Evolutionary conservation across 2,888 invertebrate genomes (phyloP).

Genomic region (Sarcophaga caerulescens): DNA sequence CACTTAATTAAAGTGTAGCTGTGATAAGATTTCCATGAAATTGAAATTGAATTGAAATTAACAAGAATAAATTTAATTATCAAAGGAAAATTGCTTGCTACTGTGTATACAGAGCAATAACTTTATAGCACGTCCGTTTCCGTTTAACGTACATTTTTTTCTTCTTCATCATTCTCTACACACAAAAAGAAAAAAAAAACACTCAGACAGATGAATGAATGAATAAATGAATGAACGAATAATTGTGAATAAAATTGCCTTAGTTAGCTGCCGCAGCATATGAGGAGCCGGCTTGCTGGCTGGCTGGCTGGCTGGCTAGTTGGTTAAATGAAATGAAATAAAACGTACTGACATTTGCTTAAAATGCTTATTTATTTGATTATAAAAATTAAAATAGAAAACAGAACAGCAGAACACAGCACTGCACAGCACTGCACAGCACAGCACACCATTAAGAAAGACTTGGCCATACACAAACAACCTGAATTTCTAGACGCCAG

Average conservation of each 20-base stretch:
- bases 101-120: constrained; percentile 28
- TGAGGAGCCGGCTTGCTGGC: constrained; percentile 5
- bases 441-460: constrained; percentile 10
- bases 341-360: constrained; percentile 45
- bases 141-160: constrained; percentile 39
- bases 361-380: constrained; percentile 64
- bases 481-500: constrained; percentile 48
- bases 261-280: too few relatives aligned
- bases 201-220: constrained; percentile 2
- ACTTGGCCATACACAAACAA: constrained; percentile 32
- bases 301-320: constrained; percentile 2
- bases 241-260: neutral
- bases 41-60: constrained; percentile 43
- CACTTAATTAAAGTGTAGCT: too few relatives aligned
- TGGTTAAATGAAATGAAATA: constrained; percentile 6
- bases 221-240: constrained; percentile 10
- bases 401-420: too few relatives aligned
- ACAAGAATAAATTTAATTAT: constrained; percentile 61
- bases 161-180: neutral
- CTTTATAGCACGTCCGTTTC: constrained; percentile 66
- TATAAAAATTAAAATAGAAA: constrained; percentile 39
- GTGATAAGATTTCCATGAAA: too few relatives aligned
- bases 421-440: neutral
- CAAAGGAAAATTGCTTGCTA: constrained; percentile 38
- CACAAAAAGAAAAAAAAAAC: neutral